A percentile compares a stretch with the other conserved stretches of the same genome.
phyloP scores from a whole-genome alignment of 2,888 invertebrate genomes.

The Drosophila ochracea region DNA sequence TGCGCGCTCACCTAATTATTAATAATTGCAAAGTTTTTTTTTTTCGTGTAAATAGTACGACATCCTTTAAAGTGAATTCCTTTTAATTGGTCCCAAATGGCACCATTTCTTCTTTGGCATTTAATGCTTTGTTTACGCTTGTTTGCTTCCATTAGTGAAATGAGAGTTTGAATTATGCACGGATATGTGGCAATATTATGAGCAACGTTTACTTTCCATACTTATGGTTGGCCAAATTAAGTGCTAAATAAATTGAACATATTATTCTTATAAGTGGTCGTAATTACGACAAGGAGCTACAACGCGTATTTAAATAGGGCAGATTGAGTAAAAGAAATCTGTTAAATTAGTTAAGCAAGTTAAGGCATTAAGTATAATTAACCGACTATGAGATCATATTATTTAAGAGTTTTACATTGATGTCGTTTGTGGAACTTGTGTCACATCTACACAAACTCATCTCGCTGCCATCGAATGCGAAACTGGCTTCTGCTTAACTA shows the following conservation, averaged over 20 bases:
- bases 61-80: slow-evolving; percentile 13
- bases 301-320: not conserved
- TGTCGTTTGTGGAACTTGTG: not conserved
- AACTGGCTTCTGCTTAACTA: slow-evolving; percentile 49
- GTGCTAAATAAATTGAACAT: not conserved
- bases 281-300: not conserved
- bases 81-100: not conserved
- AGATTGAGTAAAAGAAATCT: not conserved
- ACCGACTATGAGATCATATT: not conserved
- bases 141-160: slow-evolving; percentile 50
- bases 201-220: slow-evolving; percentile 7
- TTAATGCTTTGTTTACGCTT: slow-evolving; percentile 21
- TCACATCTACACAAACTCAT: slow-evolving; percentile 4
- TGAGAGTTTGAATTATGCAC: slow-evolving; percentile 33
- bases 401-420: not conserved
- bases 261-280: not conserved
- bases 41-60: not conserved
- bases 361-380: not conserved
- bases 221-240: not conserved
- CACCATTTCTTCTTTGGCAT: not conserved
- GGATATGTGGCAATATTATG: slow-evolving; percentile 5
- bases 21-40: slow-evolving; percentile 38
- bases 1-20: slow-evolving; percentile 17
- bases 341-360: not conserved
- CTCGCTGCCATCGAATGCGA: not conserved